A percentile compares a stretch with the other conserved stretches of the same genome.
Evolutionary conservation across 53 echinoderm and acorn worm genomes (phyloP).

Genomic region (Luidia sarsii): DNA sequence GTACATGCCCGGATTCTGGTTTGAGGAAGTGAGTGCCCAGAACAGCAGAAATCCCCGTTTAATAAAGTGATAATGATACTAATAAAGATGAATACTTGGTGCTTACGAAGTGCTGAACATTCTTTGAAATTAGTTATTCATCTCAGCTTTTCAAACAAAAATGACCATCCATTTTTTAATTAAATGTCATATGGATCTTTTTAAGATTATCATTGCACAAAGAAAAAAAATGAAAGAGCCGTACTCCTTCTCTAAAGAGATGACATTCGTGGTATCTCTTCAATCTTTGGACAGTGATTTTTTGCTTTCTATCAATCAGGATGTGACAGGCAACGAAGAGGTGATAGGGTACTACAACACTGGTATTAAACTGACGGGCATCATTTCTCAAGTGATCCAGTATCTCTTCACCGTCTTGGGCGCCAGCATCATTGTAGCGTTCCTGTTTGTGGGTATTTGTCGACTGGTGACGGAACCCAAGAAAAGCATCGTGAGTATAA

Average conservation of each 20-base stretch:
- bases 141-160: no score
- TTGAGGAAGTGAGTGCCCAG: conserved; percentile 76
- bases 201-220: no score
- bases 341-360: conserved; percentile 74
- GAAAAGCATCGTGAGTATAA: conserved; percentile 45
- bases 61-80: no score
- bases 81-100: no score
- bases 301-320: conserved; percentile 30
- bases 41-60: no score
- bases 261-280: no score
- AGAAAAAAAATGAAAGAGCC: no score
- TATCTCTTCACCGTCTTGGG: conserved; percentile 24
- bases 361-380: conserved; percentile 73
- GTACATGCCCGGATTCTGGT: conserved; percentile 72
- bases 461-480: background rate
- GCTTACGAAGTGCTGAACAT: no score
- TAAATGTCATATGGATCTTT: background rate
- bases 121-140: no score
- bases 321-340: conserved; percentile 65
- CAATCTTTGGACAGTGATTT: background rate
- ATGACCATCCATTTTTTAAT: background rate
- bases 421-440: background rate
- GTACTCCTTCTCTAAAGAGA: no score
- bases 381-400: conserved; percentile 37
- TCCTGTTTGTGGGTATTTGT: conserved; percentile 17